Evolutionary conservation across 1,140 invertebrate species (phyloP).

Genomic region (Drosophila santomea): DNA sequence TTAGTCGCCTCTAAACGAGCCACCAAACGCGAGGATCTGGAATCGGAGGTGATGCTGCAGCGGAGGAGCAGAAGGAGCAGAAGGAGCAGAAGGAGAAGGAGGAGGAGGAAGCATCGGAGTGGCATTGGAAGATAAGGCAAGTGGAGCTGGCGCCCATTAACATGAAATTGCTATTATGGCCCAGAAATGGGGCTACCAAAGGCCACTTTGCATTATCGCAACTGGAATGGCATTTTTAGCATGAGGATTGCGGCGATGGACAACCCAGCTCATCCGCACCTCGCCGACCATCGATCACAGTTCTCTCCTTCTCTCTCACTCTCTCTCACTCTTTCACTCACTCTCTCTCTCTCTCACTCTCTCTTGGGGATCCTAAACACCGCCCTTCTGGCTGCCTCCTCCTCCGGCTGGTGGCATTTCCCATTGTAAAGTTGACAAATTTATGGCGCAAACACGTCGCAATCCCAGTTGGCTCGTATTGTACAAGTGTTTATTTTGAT

Average conservation of each 20-base stretch:
- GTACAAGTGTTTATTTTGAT: conserved; percentile 82
- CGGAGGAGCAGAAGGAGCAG: neutral
- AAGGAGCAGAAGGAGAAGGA: too few species aligned
- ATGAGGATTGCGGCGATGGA: neutral
- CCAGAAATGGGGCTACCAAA: conserved; percentile 30
- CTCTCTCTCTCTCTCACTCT: neutral
- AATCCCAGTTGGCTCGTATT: conserved; percentile 67
- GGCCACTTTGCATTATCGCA: conserved; percentile 47
- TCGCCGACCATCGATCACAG: conserved; percentile 23
- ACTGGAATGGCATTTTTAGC: conserved; percentile 1
- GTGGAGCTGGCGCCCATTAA: conserved; percentile 61
- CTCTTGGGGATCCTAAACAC: neutral
- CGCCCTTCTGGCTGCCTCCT: conserved; percentile 1
- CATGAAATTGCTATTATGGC: conserved; percentile 81
- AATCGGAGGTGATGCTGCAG: neutral
- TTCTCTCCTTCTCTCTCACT: neutral
- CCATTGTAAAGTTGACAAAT: conserved; percentile 69
- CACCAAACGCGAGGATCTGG: conserved; percentile 9
- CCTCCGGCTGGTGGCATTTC: conserved; percentile 48
- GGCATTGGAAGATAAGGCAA: conserved; percentile 17
- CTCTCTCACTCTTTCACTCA: neutral
- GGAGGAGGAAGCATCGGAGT: neutral
- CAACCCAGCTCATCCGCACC: neutral
- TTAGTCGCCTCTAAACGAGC: conserved; percentile 68
- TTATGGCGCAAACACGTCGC: conserved; percentile 73